phyloP scores from a whole-genome alignment of 2,113 vertebrate species.

The Macquaria ambigua region DNA sequence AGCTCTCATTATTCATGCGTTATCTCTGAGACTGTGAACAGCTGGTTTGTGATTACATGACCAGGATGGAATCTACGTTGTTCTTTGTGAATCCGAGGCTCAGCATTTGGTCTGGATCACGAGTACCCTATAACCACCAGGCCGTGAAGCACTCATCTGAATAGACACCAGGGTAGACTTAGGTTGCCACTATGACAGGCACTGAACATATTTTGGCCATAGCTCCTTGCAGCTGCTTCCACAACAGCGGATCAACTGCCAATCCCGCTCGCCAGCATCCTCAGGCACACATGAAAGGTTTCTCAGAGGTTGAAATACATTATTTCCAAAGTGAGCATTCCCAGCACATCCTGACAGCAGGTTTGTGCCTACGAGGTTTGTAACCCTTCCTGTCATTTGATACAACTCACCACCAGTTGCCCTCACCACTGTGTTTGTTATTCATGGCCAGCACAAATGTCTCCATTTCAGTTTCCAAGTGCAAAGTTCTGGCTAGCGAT shows the following conservation, averaged over 20 bases:
- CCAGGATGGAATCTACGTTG: constrained; percentile 29
- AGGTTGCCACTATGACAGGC: neutral
- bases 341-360: constrained; percentile 16
- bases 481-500: neutral
- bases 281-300: constrained; percentile 7
- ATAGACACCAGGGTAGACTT: constrained; percentile 5
- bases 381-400: constrained; percentile 25
- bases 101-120: constrained; percentile 2
- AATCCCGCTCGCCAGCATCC: constrained; percentile 10
- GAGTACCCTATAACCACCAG: neutral
- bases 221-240: constrained; percentile 54
- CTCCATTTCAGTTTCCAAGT: neutral
- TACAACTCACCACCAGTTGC: constrained; percentile 34
- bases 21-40: constrained; percentile 38
- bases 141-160: constrained; percentile 22
- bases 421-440: constrained; percentile 28
- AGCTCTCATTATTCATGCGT: constrained; percentile 29
- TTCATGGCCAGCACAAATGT: constrained; percentile 18
- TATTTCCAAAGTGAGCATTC: constrained; percentile 27
- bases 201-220: constrained; percentile 46
- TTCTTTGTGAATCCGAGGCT: constrained; percentile 19
- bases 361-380: constrained; percentile 7
- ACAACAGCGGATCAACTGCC: constrained; percentile 37
- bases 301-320: constrained; percentile 27
- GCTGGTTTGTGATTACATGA: constrained; percentile 33